Conservation (phyloP, 1,140 invertebrate genomes). For the Frieseomelitta varia region DNA sequence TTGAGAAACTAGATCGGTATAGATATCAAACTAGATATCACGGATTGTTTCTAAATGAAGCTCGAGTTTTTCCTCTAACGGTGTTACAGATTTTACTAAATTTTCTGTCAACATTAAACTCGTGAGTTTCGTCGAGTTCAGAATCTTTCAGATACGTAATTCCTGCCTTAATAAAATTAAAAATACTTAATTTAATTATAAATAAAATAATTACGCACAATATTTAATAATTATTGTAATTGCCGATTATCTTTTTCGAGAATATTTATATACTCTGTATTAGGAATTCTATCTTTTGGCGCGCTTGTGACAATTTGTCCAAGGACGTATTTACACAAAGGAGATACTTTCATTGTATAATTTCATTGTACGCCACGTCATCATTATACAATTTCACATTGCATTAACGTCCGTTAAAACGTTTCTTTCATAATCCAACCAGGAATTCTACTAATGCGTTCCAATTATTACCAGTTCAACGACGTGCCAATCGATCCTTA, state of each 20-base stretch:
- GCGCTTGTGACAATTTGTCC: not conserved
- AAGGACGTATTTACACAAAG: not conserved
- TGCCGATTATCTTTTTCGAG: not conserved
- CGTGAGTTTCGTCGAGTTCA: too few species aligned
- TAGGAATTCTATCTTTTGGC: not conserved
- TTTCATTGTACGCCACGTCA: not conserved
- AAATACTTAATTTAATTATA: too few species aligned
- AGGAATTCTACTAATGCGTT: not conserved
- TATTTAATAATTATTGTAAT: not conserved
- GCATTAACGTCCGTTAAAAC: too few species aligned
- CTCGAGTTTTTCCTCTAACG: not conserved
- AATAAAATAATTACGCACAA: too few species aligned
- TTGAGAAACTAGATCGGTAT: not conserved
- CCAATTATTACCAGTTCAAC: not conserved
- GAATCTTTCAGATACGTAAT: not conserved
- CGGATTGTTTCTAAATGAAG: not conserved
- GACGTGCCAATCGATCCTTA: not conserved
- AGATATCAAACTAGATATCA: not conserved
- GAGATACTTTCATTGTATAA: not conserved
- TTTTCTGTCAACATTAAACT: not conserved
- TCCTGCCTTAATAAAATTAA: not conserved
- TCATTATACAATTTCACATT: not conserved
- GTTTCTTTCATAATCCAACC: not conserved
- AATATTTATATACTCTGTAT: not conserved
- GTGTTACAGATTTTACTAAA: not conserved